Evolutionary conservation across 2,888 invertebrate genomes (phyloP), one percentile per base, ranked within the genome.

Genomic region (Yponomeuta evonymella): DNA sequence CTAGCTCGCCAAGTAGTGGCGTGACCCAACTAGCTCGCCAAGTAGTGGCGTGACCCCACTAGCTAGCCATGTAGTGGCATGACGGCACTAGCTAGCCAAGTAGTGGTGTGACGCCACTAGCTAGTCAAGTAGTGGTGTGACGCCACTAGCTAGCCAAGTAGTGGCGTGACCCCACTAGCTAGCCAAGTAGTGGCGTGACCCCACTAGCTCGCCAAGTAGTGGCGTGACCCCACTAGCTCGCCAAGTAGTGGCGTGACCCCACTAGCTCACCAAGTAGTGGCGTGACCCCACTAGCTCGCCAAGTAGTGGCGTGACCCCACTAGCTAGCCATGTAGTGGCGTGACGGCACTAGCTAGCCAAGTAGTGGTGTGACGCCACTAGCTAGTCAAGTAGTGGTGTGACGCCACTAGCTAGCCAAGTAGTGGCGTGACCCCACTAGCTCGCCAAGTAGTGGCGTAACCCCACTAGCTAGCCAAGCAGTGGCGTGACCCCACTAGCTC

Each of bases 401-500:
- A 5, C 5, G 15, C 98, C 98, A 8, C 43, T 43, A 5, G 11
- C 29, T 30, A 12, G 12, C 66, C 12, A 9, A 6, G 67, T 48
- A 36, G 30, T n/a, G 12, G 33, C 1, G 6, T 3, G 48, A 29
- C 15, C 8, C 0, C 43, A 43, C 83, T 93, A 93, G 81, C 90
- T 94, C 79, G 94, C 93, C 4, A 93, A 94, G 85, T 94, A 95
- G 86, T 96, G 95, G 86, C 97, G 95, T 95, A 43, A 96, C 92
- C 15, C 98, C 98, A 8, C 43, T 43, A 5, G 11, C 29, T 30
- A 12, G 12, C 66, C 12, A 9, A 6, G 67, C 33, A 36, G 48
- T n/a, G 12, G 33, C 1, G 6, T 3, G 48, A 29, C 15, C 62
- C 36, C 76, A 33, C 83, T 93, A 93, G 81, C 90, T 94, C 79